A percentile compares a stretch with the other conserved stretches of the same genome.
These are phyloP conservation scores for Chiloscyllium plagiosum DNA, from an alignment of 2,113 vertebrate species.

Conservation along the genomic window DNA sequence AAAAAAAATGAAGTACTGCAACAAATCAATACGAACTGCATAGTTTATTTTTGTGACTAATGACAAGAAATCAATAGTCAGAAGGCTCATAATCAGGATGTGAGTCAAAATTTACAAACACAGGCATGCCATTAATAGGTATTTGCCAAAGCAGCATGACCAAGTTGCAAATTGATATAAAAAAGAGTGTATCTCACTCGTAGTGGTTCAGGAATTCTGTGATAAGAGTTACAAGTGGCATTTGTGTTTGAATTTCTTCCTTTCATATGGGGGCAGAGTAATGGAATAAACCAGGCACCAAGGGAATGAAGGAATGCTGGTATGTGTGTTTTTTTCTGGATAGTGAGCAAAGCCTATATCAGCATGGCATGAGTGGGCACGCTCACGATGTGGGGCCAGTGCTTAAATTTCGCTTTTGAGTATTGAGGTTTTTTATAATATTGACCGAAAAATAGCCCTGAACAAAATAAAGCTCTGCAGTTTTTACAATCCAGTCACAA, in stretches of 20 bases:
- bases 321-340: conserved; percentile 47
- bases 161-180: neutral
- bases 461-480: conserved; percentile 25
- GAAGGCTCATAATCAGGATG: neutral
- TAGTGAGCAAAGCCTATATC: conserved; percentile 56
- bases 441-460: conserved; percentile 41
- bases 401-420: conserved; percentile 43
- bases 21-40: neutral
- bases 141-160: neutral
- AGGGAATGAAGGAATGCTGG: conserved; percentile 62
- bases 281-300: conserved; percentile 52
- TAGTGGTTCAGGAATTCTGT: neutral
- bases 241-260: conserved; percentile 49
- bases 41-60: neutral
- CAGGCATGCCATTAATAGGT: neutral
- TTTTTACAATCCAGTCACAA: conserved; percentile 24
- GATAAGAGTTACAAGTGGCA: conserved; percentile 42
- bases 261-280: conserved; percentile 58
- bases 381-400: conserved; percentile 54
- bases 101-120: neutral
- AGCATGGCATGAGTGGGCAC: conserved; percentile 55
- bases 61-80: neutral
- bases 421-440: conserved; percentile 47
- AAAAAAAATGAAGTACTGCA: neutral
- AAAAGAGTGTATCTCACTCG: neutral